Base-by-base conservation (phyloP, 2,888 invertebrate genomes). In the Agrilus cyanescens region DNA sequence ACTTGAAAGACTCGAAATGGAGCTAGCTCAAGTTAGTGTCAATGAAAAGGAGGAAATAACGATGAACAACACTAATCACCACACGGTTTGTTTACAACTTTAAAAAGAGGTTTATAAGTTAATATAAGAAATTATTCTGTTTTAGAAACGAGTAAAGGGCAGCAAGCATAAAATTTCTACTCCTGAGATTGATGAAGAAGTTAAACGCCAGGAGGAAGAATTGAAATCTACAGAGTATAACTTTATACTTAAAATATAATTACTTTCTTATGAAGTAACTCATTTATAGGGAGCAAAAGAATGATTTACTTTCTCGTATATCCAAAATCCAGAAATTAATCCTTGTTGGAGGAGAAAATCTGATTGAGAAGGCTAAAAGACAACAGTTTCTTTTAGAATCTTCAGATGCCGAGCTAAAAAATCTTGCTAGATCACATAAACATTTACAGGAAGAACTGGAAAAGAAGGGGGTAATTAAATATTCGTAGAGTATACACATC, bases 321-420 rank as follows among this genome's bases (percentile, higher is more conserved):
- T 78, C 82, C 48, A 84, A 85, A 6, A 75, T 98, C 38, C 94
- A 97, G 64, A 90, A 89, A 51, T 96, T 95, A 66, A 93, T 98
- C 42, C 76, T 98, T 15, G 90, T 97, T 0, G 98, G 98, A 0
- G 98, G 98, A 0, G 97, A 96, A 70, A 98, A 98, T 70, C 74
- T 98, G 6, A 72, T 98, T 48, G 97, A 97, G 63, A 96, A 96
- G 63, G 95, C 95, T 0, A 91, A 96, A 61, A 82, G 88, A 1
- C 97, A 98, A 65, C 85, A 94, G 43, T 74, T 80, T 45, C 72
- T 97, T 41, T 71, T 98, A 39, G 91, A 91, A 54, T 87, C 87
- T 47, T 88, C 93, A 0, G 83, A 89, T 12, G 70, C 76, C 13
- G 90, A 93, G 64, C 66, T 93, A 37, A 86, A 88, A 57, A 77